Base-by-base conservation (phyloP, 2,113 vertebrate species). In the Poecile atricapillus region DNA sequence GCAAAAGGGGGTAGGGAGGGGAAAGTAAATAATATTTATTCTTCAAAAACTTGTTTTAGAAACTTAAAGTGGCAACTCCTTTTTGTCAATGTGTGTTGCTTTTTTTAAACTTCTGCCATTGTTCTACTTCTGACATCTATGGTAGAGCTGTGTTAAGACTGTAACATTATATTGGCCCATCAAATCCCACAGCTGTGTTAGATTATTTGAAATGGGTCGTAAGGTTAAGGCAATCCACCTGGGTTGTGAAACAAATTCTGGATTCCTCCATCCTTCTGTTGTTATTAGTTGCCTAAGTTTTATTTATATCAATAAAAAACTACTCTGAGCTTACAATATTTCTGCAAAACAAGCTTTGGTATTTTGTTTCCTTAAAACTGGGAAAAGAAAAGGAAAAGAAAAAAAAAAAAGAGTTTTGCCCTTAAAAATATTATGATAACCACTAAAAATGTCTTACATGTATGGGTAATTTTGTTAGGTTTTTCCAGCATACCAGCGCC, bases 1-100 rank as follows among this genome's bases (percentile, higher is more conserved):
- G 37, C 6, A 23, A 55, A 43, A 55, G 4, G 2, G 0, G 4
- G 6, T 27, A 4, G 2, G 1, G 2, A 17, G 10, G 16, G 6
- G 22, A 53, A 70, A 4, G 13, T 39, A 62, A 44, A 30, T 24
- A 64, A 28, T 33, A 52, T 15, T 46, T 47, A 23, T 49, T 89
- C 33, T 73, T 88, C 37, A 37, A 15, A 8, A 79, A 15, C 2
- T 13, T 65, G 6, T 58, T 24, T 92, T 83, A 53, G 37, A 83
- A 93, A 39, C 4, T 50, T 58, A 8, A 63, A 83, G 18, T 44
- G 22, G 8, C 33, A 78, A 37, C 28, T 76, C 5, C 31, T 85
- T 84, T 89, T 71, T 81, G 25, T 71, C 41, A 2, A 0, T 82
- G 22, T 37, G 15, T 79, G 10, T 33, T 76, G 11, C 15, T 69